A percentile compares a stretch with the other conserved stretches of the same genome.
phyloP scores from a whole-genome alignment of 2,888 invertebrate genomes.

The Acanthacorydalis orientalis region DNA sequence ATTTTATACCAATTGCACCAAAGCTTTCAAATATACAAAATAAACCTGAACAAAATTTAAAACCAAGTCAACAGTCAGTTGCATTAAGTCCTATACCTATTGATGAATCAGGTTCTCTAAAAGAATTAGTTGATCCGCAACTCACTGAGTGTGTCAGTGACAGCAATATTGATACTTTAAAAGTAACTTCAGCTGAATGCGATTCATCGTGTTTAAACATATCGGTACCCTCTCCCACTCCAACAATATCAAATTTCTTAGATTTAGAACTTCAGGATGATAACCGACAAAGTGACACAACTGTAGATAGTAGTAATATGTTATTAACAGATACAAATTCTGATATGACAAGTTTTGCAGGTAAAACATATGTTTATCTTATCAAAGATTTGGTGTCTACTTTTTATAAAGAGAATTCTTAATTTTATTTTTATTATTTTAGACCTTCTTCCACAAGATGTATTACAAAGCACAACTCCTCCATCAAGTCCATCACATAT shows the following conservation, averaged over 20 bases:
- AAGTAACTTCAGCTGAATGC: background rate
- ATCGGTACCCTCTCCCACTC: conserved; percentile 15
- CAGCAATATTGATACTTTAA: background rate
- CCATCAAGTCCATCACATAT: conserved; percentile 45
- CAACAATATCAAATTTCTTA: conserved; percentile 16
- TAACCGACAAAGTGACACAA: background rate
- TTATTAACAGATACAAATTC: background rate
- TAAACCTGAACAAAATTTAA: background rate
- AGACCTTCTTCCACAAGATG: background rate
- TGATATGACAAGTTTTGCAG: conserved; percentile 15
- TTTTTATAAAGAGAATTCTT: background rate
- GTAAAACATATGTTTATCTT: conserved; percentile 8
- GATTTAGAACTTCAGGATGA: conserved; percentile 13
- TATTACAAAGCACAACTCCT: conserved; percentile 13
- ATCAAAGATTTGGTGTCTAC: background rate
- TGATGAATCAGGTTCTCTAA: conserved; percentile 18
- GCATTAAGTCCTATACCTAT: conserved; percentile 3
- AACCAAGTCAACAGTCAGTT: conserved; percentile 4
- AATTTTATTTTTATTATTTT: background rate
- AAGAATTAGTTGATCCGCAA: conserved; percentile 21
- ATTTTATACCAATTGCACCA: conserved; percentile 21
- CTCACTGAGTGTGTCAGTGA: conserved; percentile 6
- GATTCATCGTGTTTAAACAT: conserved; percentile 9
- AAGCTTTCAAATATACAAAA: conserved; percentile 20
- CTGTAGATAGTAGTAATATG: conserved; percentile 5